A percentile compares a stretch with the other conserved stretches of the same genome.
Conservation (phyloP, 2,113 vertebrate genomes). For the Polypterus senegalus region DNA sequence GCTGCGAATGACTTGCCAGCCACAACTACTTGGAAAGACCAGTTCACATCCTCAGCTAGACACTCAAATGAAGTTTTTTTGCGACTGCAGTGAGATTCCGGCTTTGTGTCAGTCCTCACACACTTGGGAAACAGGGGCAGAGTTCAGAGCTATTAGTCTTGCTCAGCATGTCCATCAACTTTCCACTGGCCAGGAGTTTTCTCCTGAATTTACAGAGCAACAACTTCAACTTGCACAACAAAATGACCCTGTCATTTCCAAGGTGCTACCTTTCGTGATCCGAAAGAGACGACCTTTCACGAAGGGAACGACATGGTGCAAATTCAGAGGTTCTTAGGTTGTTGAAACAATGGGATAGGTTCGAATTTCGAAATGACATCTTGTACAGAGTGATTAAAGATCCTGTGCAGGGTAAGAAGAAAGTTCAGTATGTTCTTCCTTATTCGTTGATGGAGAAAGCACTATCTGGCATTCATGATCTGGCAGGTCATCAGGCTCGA, state of each 20-base stretch:
- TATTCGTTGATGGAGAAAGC: neutral
- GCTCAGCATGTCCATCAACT: conserved; percentile 1
- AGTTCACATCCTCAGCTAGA: neutral
- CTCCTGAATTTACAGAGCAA: neutral
- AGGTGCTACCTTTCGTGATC: neutral
- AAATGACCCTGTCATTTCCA: neutral
- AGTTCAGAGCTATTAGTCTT: neutral
- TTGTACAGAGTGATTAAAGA: conserved; percentile 6
- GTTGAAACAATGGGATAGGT: conserved; percentile 5
- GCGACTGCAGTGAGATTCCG: neutral
- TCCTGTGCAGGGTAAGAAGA: neutral
- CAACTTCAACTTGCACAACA: conserved; percentile 2
- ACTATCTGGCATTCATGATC: neutral
- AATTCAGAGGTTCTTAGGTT: neutral
- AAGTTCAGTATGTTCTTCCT: conserved; percentile 1
- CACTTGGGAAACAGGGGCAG: neutral
- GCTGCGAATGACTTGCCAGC: neutral
- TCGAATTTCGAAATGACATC: neutral
- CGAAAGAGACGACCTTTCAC: neutral
- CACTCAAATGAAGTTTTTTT: neutral
- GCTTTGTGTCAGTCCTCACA: neutral
- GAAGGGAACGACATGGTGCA: neutral
- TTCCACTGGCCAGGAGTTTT: neutral
- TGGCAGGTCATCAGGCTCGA: conserved; percentile 6
- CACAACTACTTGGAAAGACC: neutral